Percentiles rank a stretch among this genome's conserved stretches.
Evolutionary conservation across 2,888 invertebrate species (phyloP).

Genomic region (Polymixis lichenea): DNA sequence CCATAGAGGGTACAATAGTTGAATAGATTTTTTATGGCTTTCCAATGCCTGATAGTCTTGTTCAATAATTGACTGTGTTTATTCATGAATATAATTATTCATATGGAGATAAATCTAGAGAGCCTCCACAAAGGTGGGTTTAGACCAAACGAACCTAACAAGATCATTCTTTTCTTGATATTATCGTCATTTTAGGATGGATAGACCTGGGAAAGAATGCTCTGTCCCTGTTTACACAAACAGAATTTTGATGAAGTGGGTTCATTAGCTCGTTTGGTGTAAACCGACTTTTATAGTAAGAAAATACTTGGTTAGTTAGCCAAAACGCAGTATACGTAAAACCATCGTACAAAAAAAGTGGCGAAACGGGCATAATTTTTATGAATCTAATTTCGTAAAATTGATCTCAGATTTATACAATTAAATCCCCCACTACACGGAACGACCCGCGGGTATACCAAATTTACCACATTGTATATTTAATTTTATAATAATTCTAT

Average conservation of each 20-base stretch:
- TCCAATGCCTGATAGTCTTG: background rate
- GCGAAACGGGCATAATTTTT: constrained; percentile 65
- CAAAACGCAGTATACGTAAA: constrained; percentile 43
- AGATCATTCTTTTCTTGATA: background rate
- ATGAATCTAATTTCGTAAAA: constrained; percentile 79
- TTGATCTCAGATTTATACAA: constrained; percentile 85
- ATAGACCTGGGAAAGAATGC: background rate
- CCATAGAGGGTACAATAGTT: constrained; percentile 16
- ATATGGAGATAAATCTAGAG: background rate
- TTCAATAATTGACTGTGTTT: constrained; percentile 9
- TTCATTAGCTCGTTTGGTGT: background rate
- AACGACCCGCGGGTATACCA: constrained; percentile 84
- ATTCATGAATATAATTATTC: background rate
- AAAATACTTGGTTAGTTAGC: background rate
- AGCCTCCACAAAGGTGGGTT: background rate
- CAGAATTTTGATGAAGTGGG: background rate
- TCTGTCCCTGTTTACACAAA: background rate
- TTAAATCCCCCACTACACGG: constrained; percentile 75
- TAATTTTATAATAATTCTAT: constrained; percentile 71
- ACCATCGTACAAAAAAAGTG: constrained; percentile 41
- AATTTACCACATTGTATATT: constrained; percentile 86
- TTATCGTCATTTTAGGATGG: background rate
- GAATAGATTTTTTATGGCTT: background rate
- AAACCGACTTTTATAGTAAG: background rate
- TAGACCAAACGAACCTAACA: background rate